These are phyloP conservation scores for Chiridota heheva DNA, from an alignment of 35 echinoderm and acorn worm genomes.

Conservation along the genomic window DNA sequence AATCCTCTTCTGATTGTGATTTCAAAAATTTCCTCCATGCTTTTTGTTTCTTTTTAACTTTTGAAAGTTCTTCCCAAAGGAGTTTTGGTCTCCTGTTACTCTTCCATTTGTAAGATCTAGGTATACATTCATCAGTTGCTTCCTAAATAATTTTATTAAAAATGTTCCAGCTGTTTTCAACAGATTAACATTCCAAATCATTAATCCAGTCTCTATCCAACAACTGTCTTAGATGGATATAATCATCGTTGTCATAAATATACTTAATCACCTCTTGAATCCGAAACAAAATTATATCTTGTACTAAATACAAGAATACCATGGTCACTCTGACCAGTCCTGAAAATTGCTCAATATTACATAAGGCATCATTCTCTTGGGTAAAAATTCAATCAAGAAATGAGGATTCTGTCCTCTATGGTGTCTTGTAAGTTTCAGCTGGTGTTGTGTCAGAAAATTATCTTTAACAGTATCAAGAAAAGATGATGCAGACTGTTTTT, in stretches of 20 bases:
- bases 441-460: slow-evolving; percentile 16
- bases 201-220: neutral
- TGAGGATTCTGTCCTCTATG: slow-evolving; percentile 6
- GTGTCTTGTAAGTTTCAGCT: neutral
- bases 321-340: slow-evolving; percentile 23
- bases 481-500: neutral
- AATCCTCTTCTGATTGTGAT: neutral
- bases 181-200: neutral
- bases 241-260: slow-evolving; percentile 20
- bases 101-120: neutral
- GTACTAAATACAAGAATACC: neutral
- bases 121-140: neutral
- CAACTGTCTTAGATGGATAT: neutral
- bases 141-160: neutral
- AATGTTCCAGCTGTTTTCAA: neutral
- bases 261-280: neutral
- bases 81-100: neutral
- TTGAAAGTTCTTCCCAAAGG: neutral
- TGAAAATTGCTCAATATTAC: slow-evolving; percentile 1
- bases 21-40: slow-evolving; percentile 20
- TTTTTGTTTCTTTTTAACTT: slow-evolving; percentile 20
- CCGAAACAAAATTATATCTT: neutral
- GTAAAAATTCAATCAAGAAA: slow-evolving; percentile 32
- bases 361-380: neutral
- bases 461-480: neutral